Evolutionary conservation across 2,888 invertebrate species (phyloP).

Genomic region (Pterobdella sp.): DNA sequence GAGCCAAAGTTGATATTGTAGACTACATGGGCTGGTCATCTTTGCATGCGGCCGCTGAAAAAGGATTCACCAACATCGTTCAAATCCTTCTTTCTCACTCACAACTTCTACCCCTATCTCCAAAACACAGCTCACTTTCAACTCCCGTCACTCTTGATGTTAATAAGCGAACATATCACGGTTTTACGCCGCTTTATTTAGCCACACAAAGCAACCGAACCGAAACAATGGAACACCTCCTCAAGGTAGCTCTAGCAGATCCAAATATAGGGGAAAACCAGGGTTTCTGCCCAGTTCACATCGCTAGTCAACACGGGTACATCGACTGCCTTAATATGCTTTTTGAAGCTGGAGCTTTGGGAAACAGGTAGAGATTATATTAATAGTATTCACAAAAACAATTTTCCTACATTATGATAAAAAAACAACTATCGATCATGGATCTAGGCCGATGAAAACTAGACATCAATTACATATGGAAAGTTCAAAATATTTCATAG

Average conservation of each 20-base stretch:
- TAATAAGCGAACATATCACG: constrained; percentile 38
- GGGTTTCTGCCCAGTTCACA: constrained; percentile 37
- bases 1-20: constrained; percentile 35
- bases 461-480: too few relatives aligned
- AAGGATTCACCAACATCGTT: constrained; percentile 35
- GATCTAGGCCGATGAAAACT: too few relatives aligned
- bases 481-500: background rate
- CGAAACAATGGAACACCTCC: constrained; percentile 32
- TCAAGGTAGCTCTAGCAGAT: constrained; percentile 32
- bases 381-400: too few relatives aligned
- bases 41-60: constrained; percentile 38
- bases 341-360: constrained; percentile 27
- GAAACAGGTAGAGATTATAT: constrained; percentile 23
- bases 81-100: constrained; percentile 32
- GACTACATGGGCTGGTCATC: constrained; percentile 38
- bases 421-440: too few relatives aligned
- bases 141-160: constrained; percentile 29
- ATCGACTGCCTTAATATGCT: constrained; percentile 31
- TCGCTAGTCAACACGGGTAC: constrained; percentile 34
- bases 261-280: constrained; percentile 38
- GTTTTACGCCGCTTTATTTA: constrained; percentile 36
- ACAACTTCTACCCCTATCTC: background rate
- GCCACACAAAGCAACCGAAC: constrained; percentile 34
- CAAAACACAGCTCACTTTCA: background rate
- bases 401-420: too few relatives aligned